These are phyloP conservation scores for Galerucella pusilla DNA, from an alignment of 2,888 invertebrate genomes.

Conservation along the genomic window DNA sequence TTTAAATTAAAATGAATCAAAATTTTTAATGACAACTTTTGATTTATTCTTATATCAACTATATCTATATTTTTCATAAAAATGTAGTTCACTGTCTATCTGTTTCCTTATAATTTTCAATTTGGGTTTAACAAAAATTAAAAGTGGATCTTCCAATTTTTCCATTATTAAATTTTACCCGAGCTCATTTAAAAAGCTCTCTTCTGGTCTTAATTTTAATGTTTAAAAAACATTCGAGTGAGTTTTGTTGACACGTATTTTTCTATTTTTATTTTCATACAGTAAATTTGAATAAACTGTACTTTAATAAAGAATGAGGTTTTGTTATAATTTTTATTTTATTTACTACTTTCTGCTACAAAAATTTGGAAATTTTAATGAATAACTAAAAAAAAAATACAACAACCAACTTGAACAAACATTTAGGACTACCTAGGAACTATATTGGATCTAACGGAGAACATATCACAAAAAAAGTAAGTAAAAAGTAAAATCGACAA, in stretches of 20 bases:
- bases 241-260: slow-evolving; percentile 32
- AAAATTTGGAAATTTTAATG: too few relatives aligned
- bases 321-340: slow-evolving; percentile 30
- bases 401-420: too few relatives aligned
- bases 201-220: background rate
- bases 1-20: background rate
- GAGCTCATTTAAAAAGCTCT: background rate
- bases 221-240: slow-evolving; percentile 17
- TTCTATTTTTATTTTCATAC: slow-evolving; percentile 29
- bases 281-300: slow-evolving; percentile 33
- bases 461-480: too few relatives aligned
- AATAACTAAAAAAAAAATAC: too few relatives aligned
- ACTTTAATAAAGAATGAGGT: slow-evolving; percentile 31
- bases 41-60: too few relatives aligned
- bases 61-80: too few relatives aligned
- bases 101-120: too few relatives aligned
- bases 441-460: too few relatives aligned
- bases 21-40: background rate
- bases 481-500: too few relatives aligned
- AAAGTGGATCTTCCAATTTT: background rate
- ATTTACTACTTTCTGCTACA: background rate
- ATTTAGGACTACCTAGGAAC: too few relatives aligned
- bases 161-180: background rate
- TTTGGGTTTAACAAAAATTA: background rate
- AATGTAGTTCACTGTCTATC: too few relatives aligned